Evolutionary conservation across 1,140 invertebrate genomes (phyloP).

Genomic region (Drosophila repletoides): DNA sequence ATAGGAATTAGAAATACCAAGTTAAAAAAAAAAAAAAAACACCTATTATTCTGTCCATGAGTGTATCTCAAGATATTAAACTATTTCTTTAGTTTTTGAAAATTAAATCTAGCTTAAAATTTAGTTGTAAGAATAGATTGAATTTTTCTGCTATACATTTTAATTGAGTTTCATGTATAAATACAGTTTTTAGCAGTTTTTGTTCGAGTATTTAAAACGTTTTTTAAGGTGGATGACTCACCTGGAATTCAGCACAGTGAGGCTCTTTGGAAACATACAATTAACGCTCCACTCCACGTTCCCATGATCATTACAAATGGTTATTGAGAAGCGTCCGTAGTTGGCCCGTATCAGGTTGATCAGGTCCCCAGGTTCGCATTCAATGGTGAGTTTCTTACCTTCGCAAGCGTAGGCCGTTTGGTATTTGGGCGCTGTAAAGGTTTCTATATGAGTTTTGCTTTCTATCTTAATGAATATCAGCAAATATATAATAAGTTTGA

Average conservation of each 20-base stretch:
- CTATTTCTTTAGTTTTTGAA: too few species aligned
- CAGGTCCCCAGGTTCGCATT: constrained; percentile 92
- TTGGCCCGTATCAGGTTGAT: constrained; percentile 97
- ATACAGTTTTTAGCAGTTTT: too few species aligned
- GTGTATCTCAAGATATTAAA: too few species aligned
- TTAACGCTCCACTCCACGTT: constrained; percentile 98
- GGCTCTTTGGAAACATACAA: constrained; percentile 93
- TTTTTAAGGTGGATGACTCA: too few species aligned
- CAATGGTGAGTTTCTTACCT: constrained; percentile 93
- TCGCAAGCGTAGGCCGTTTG: constrained; percentile 97
- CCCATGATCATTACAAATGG: constrained; percentile 97
- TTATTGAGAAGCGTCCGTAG: constrained; percentile 97
- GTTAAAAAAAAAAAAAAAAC: too few species aligned
- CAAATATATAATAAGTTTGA: not conserved
- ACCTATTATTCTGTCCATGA: too few species aligned
- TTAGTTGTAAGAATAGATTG: too few species aligned
- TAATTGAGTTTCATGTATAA: too few species aligned
- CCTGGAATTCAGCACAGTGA: constrained; percentile 91
- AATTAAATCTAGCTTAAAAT: too few species aligned
- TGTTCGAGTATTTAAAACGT: too few species aligned
- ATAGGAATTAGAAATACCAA: too few species aligned
- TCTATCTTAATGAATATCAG: not conserved
- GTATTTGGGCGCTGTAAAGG: constrained; percentile 85
- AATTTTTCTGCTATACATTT: too few species aligned
- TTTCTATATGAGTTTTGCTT: constrained; percentile 33